A percentile compares a stretch with the other conserved stretches of the same genome.
Evolutionary conservation across 2,113 vertebrate genomes (phyloP).

Genomic region (Xiphorhynchus elegans): DNA sequence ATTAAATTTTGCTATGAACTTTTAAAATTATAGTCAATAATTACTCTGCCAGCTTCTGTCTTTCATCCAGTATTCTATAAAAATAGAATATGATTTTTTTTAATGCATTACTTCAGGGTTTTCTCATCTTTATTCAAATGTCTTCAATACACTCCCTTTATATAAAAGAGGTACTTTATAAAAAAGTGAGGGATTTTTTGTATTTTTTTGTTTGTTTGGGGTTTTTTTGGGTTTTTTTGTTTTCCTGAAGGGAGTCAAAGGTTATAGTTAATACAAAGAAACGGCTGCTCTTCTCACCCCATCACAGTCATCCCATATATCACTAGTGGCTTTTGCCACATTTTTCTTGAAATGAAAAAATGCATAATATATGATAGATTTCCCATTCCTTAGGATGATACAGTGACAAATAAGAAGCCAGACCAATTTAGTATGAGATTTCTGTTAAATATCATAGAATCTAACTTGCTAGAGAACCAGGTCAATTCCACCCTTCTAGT

Average conservation of each 20-base stretch:
- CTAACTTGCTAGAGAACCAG: not conserved
- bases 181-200: not conserved
- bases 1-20: not conserved
- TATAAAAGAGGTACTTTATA: not conserved
- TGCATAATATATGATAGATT: slow-evolving; percentile 15
- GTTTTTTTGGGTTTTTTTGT: not conserved
- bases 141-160: not conserved
- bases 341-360: not conserved
- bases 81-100: not conserved
- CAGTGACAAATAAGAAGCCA: slow-evolving; percentile 8
- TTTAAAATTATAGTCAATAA: not conserved
- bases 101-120: not conserved
- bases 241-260: not conserved
- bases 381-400: slow-evolving; percentile 13
- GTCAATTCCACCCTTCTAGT: not conserved
- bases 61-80: not conserved
- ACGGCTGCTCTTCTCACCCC: not conserved
- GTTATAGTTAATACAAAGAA: slow-evolving; percentile 17
- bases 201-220: too few relatives aligned
- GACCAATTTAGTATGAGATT: not conserved
- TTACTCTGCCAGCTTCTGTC: not conserved
- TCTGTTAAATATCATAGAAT: slow-evolving; percentile 9
- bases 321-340: not conserved
- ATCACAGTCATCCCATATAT: slow-evolving; percentile 18
- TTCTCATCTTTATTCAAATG: not conserved